Evolutionary conservation across 2,797 vertebrate species (phyloP), one percentile per base, ranked within the genome.

Genomic region (Taeniopygia guttata): DNA sequence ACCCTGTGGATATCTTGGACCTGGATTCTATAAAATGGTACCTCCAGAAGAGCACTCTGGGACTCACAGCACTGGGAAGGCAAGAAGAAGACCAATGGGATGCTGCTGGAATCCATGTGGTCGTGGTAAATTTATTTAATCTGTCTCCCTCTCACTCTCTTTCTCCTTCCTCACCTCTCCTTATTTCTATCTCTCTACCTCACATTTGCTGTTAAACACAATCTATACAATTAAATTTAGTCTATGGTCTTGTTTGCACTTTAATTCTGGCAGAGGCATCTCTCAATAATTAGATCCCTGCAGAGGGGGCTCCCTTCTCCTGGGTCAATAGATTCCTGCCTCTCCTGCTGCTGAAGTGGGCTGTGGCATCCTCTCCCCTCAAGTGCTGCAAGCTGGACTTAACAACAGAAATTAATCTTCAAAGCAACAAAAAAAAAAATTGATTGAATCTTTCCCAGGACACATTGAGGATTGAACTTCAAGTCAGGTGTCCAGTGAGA

Each of bases 81-180:
- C 2, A n/a, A 76, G 26, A 23, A 59, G 7, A 59, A 13, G 7
- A 21, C 1, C 23, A 45, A 5, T 16, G n/a, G 13, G n/a, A 68
- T n/a, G 23, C 11, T 77, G 23, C 4, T n/a, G 25, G n/a, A 68
- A 68, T 30, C 46, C n/a, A 29, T 20, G 5, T 45, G 40, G 9
- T 40, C 1, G 0, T 60, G 23, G 29, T n/a, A n/a, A 2, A 16
- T 38, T 38, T n/a, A 10, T 22, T 59, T 45, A 16, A n/a, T 27
- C 26, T 36, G 3, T 17, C 10, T 63, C 27, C 0, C 11, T 36
- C 9, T 12, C 36, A 25, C 23, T 73, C 16, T 11, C 16, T 43
- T 23, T 34, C 22, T 66, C 7, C 18, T 34, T 36, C 17, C 14
- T 58, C 32, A 18, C 17, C 12, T 54, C 9, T 73, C 25, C 17